Percentiles rank a stretch among this genome's conserved stretches.
These are phyloP conservation scores for Pachliopta kotzebuea DNA, from an alignment of 2,888 invertebrate genomes.

Conservation along the genomic window DNA sequence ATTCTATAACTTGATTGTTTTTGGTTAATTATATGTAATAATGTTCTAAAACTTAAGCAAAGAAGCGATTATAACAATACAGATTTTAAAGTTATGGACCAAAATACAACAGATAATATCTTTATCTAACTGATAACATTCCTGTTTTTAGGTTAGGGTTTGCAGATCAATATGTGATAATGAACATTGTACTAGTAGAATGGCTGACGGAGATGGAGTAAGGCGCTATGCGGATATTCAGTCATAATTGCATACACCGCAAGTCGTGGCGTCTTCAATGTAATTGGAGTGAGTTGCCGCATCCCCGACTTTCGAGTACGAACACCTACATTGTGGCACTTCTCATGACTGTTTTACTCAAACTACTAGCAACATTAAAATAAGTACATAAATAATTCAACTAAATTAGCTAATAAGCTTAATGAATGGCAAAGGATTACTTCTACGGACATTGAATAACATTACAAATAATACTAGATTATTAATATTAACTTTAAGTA, in stretches of 20 bases:
- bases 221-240: slow-evolving; percentile 22
- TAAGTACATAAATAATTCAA: too few relatives aligned
- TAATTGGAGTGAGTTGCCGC: slow-evolving; percentile 26
- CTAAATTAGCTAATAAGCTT: too few relatives aligned
- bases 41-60: too few relatives aligned
- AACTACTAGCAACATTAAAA: neutral
- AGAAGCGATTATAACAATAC: too few relatives aligned
- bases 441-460: too few relatives aligned
- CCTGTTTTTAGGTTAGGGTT: neutral
- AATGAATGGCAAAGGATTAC: too few relatives aligned
- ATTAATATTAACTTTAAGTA: too few relatives aligned
- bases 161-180: neutral
- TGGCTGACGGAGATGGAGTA: slow-evolving; percentile 8
- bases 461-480: too few relatives aligned
- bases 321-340: slow-evolving; percentile 17
- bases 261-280: slow-evolving; percentile 26
- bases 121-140: neutral
- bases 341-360: slow-evolving; percentile 4
- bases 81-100: too few relatives aligned
- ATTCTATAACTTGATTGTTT: too few relatives aligned
- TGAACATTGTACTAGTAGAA: neutral
- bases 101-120: too few relatives aligned
- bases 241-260: slow-evolving; percentile 23
- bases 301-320: slow-evolving; percentile 1
- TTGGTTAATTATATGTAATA: too few relatives aligned